phyloP scores from a whole-genome alignment of 2,888 invertebrate species.

The Tetrapedia diversipes region DNA sequence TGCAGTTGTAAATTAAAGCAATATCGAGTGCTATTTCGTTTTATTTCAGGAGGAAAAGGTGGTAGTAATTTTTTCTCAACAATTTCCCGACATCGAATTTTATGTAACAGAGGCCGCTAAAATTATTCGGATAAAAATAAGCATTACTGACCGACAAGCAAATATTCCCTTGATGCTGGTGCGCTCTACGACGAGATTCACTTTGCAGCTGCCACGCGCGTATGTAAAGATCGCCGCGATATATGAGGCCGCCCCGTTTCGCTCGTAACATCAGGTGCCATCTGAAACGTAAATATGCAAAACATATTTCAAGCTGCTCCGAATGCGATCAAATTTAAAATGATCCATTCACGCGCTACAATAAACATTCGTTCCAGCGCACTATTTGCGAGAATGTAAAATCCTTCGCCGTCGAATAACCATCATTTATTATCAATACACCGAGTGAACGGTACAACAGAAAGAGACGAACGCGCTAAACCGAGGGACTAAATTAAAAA shows the following conservation, averaged over 20 bases:
- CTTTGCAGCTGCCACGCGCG: constrained; percentile 85
- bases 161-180: constrained; percentile 78
- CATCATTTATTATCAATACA: not conserved
- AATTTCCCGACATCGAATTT: not conserved
- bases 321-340: constrained; percentile 23
- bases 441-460: too few relatives aligned
- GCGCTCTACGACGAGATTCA: constrained; percentile 81
- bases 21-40: too few relatives aligned
- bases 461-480: too few relatives aligned
- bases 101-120: too few relatives aligned
- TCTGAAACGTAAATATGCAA: constrained; percentile 77
- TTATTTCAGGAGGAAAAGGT: too few relatives aligned
- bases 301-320: constrained; percentile 11
- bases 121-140: not conserved
- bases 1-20: too few relatives aligned
- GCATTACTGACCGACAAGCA: constrained; percentile 77
- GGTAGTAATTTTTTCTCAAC: too few relatives aligned
- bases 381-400: not conserved
- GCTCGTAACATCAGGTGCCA: constrained; percentile 84
- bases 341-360: constrained; percentile 8
- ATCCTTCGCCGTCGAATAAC: too few relatives aligned
- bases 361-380: constrained; percentile 2
- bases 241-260: constrained; percentile 82
- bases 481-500: too few relatives aligned
- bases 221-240: constrained; percentile 84